Percentiles rank a stretch among this genome's conserved stretches.
Evolutionary conservation across 2,113 vertebrate genomes (phyloP).

Genomic region (Myxocyprinus asiaticus): DNA sequence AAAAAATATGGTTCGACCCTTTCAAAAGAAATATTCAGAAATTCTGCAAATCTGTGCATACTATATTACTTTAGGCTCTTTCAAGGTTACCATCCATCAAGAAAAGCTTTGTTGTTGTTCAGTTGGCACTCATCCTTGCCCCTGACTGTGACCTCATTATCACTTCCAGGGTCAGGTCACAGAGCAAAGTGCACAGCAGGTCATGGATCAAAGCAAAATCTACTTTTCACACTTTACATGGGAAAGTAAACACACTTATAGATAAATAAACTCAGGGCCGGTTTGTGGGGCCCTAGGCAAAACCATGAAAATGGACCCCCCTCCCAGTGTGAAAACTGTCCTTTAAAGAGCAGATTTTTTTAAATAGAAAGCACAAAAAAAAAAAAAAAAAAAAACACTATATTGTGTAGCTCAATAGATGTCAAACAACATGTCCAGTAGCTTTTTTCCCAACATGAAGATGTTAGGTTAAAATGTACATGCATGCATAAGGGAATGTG

Average conservation of each 20-base stretch:
- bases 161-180: conserved; percentile 30
- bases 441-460: too few relatives aligned
- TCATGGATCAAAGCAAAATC: conserved; percentile 36
- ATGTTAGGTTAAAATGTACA: too few relatives aligned
- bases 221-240: conserved; percentile 6
- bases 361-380: too few relatives aligned
- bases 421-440: too few relatives aligned
- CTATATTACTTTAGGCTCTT: conserved; percentile 6
- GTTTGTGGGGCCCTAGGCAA: too few relatives aligned
- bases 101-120: conserved; percentile 24
- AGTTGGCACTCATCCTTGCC: conserved; percentile 8
- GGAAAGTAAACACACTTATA: conserved; percentile 33
- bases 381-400: too few relatives aligned
- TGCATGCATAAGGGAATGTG: too few relatives aligned
- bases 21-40: neutral
- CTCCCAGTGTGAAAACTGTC: too few relatives aligned
- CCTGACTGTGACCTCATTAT: conserved; percentile 33
- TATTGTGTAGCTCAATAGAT: too few relatives aligned
- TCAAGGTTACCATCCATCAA: conserved; percentile 28
- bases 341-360: too few relatives aligned
- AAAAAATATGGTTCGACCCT: neutral
- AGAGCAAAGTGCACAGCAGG: conserved; percentile 35
- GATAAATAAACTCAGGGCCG: neutral
- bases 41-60: neutral
- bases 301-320: neutral